Evolutionary conservation across 1,140 invertebrate species (phyloP), one percentile per base, ranked within the genome.

Genomic region (Nasonia longicornis): DNA sequence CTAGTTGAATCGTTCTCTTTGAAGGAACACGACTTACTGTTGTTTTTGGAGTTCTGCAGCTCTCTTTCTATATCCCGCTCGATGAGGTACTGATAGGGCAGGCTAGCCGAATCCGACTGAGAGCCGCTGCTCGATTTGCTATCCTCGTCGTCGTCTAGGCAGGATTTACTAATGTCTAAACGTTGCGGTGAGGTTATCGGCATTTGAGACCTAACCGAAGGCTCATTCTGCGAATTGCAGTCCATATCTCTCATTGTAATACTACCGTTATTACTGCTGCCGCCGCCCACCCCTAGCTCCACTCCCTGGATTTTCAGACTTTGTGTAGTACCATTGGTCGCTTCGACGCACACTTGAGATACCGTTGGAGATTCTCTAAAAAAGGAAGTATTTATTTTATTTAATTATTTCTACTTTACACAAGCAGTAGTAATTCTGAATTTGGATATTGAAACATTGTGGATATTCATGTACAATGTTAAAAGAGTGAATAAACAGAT

Each of bases 51-150:
- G 77, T 85, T 85, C 42, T 89, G 85, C 52, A 87, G 86, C 71
- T 90, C 88, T 48, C 86, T 78, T 58, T 90, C 86, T 52, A 88
- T 88, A 70, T 90, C 89, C 67, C 85, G 80, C 80, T 91, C 88
- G 58, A 89, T 90, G 0, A 89, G 82, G 79, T 90, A 90, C 35
- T 90, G 89, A 81, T 90, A 88, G 0, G 87, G 87, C 77, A 89
- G 80, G 82, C 87, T 87, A 0, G 74, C 84, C 22, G 88, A 85
- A 64, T 89, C 86, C 14, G 84, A 66, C 29, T 85, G 84, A 8
- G 29, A 45, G 20, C 84, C 83, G 58, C 82, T 82, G 26, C 22
- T 64, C 11, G 26, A 45, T 11, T 79, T 73, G 38, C 48, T 77
- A n/a, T 14, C 64, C 20, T 76, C 74, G 22, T 82, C 82, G 3